Conservation (phyloP, 2,113 vertebrate genomes). For the Numida meleagris region DNA sequence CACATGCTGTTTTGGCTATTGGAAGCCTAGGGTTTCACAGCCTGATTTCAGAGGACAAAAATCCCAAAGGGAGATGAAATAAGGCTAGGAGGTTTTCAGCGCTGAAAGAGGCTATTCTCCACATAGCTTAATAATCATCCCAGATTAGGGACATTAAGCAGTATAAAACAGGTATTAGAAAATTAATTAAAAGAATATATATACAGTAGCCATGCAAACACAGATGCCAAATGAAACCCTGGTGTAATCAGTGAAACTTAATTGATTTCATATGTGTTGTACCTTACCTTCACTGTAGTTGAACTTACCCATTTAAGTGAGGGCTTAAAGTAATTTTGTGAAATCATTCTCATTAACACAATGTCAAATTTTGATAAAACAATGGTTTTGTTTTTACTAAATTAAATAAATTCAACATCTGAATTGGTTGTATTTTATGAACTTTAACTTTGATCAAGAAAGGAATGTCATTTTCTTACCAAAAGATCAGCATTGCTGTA, state of each 20-base stretch:
- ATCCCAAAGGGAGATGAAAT: not conserved
- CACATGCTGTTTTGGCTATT: not conserved
- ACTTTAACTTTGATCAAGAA: conserved; percentile 1
- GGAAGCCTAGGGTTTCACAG: not conserved
- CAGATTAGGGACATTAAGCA: not conserved
- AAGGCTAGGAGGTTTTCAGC: not conserved
- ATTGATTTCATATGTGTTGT: conserved; percentile 18
- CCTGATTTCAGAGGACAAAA: not conserved
- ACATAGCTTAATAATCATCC: not conserved
- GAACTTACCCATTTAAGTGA: not conserved
- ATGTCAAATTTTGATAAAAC: not conserved
- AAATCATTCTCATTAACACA: not conserved
- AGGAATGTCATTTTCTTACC: conserved; percentile 14
- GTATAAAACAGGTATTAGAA: not conserved
- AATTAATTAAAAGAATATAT: not conserved
- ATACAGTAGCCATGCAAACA: not conserved
- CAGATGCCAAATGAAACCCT: not conserved
- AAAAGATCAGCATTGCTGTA: conserved; percentile 10
- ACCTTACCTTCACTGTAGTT: not conserved
- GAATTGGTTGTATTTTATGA: not conserved
- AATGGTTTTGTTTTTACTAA: not conserved
- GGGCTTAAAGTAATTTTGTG: not conserved
- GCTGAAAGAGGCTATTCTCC: not conserved
- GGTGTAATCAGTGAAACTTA: not conserved
- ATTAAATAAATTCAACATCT: conserved; percentile 15